Evolutionary conservation across 2,113 vertebrate species (phyloP).

Genomic region (Psettodes erumei): DNA sequence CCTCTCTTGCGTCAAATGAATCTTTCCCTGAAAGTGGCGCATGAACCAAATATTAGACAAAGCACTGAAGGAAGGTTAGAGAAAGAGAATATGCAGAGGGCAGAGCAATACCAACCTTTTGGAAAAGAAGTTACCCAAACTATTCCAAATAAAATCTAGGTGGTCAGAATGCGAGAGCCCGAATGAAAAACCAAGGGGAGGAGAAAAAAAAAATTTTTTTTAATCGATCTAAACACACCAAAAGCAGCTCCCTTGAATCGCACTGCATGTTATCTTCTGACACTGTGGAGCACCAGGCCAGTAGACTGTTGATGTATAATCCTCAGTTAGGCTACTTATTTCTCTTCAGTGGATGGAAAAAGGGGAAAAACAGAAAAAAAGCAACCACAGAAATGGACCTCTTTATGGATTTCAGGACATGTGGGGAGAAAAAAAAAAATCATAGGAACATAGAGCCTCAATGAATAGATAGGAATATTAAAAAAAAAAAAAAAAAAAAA

Average conservation of each 20-base stretch:
- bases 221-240: constrained; percentile 79
- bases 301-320: constrained; percentile 72
- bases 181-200: constrained; percentile 60
- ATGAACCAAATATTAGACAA: constrained; percentile 75
- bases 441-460: constrained; percentile 41
- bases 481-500: constrained; percentile 33
- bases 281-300: constrained; percentile 65
- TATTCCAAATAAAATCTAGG: constrained; percentile 99
- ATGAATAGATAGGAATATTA: constrained; percentile 45
- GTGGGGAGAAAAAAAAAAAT: constrained; percentile 21
- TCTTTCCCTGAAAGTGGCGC: constrained; percentile 87
- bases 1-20: constrained; percentile 75
- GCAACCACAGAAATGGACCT: constrained; percentile 67
- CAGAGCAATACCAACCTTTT: constrained; percentile 99
- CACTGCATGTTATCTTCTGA: constrained; percentile 71
- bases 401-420: constrained; percentile 66
- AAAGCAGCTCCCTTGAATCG: constrained; percentile 66
- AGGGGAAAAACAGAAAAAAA: constrained; percentile 52
- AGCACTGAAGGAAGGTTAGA: constrained; percentile 90
- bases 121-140: constrained; percentile 97
- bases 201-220: constrained; percentile 80
- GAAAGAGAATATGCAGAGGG: constrained; percentile 92
- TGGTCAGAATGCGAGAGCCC: constrained; percentile 91
- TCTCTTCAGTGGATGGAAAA: constrained; percentile 73
- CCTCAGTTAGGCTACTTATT: constrained; percentile 73